A percentile compares a stretch with the other conserved stretches of the same genome.
These are phyloP conservation scores for Tetramorium bicarinatum DNA, from an alignment of 2,888 invertebrate genomes.

Conservation along the genomic window DNA sequence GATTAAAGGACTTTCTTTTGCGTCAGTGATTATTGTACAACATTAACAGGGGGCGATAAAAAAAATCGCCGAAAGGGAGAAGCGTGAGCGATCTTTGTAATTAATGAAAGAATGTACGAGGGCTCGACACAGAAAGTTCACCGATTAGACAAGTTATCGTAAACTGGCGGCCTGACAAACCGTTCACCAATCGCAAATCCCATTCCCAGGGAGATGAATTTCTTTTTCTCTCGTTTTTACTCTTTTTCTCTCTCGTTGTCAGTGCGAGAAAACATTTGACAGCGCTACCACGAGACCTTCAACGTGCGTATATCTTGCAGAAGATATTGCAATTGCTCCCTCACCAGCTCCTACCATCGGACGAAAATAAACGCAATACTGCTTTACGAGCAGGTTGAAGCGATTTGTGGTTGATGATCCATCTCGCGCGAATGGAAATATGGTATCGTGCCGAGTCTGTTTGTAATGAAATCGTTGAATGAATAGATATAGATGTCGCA, in stretches of 20 bases:
- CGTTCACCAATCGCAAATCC: constrained; percentile 3
- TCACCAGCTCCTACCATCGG: not conserved
- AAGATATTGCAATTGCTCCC: constrained; percentile 30
- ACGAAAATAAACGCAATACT: constrained; percentile 43
- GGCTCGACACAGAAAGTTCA: not conserved
- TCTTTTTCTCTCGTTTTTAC: not conserved
- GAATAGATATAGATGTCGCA: not conserved
- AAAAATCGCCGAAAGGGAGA: not conserved
- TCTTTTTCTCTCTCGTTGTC: not conserved
- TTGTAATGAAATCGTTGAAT: not conserved
- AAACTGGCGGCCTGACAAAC: not conserved
- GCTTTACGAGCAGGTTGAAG: constrained; percentile 1
- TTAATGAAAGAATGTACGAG: constrained; percentile 9
- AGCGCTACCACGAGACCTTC: constrained; percentile 19
- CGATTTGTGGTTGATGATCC: constrained; percentile 29
- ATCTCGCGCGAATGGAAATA: constrained; percentile 12
- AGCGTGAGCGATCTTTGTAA: not conserved
- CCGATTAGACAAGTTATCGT: constrained; percentile 50
- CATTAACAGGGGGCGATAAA: not conserved
- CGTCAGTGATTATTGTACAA: not conserved
- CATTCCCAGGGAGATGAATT: not conserved
- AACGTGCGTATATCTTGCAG: not conserved
- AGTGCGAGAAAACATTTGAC: constrained; percentile 18
- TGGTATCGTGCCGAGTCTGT: not conserved
- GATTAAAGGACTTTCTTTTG: not conserved